Base-by-base conservation (phyloP, 2,888 invertebrate species). In the Mellilla xanthometata region DNA sequence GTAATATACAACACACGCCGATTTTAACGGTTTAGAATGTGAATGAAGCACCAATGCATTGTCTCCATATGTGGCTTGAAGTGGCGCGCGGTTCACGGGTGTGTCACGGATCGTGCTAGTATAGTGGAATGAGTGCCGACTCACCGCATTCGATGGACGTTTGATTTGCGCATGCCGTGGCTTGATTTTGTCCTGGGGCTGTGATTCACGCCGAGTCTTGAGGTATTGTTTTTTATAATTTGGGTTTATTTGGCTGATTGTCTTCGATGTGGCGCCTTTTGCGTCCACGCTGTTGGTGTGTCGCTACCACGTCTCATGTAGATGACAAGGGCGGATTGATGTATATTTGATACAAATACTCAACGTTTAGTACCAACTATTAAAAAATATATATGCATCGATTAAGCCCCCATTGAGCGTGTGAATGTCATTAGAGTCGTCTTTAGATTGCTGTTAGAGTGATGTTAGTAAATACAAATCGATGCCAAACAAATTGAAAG, bases 71-170 rank as follows among this genome's bases (percentile, higher is more conserved):
- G 62, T 70, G 56, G 52, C 62, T 62, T 60, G 39, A 51, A 35
- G 49, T 49, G 57, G 63, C 57, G 63, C 56, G 63, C 51, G 62
- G 68, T 76, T 78, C 60, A 32, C 69, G 72, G 74, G 68, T 79
- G 64, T 74, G 67, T 77, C 67, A 72, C 69, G 65, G 45, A 54
- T 41, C 52, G n/a, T n/a, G n/a, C 66, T 83, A 86, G 85, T 81
- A 76, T 88, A 88, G 89, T 86, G 85, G 86, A 87, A 88, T 89
- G 87, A 85, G 87, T 85, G 88, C 88, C 86, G 87, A 86, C 85
- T 85, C 88, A 88, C 89, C 83, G 88, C 89, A 89, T 86, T 87
- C 65, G 81, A 81, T 86, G 87, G 86, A 85, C 11, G 80, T 87
- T 77, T 88, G 76, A 77, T 86, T 88, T 87, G 87, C 86, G 89